A percentile compares a stretch with the other conserved stretches of the same genome.
Evolutionary conservation across 2,797 vertebrate genomes (phyloP).

Genomic region (Cyprinella venusta): DNA sequence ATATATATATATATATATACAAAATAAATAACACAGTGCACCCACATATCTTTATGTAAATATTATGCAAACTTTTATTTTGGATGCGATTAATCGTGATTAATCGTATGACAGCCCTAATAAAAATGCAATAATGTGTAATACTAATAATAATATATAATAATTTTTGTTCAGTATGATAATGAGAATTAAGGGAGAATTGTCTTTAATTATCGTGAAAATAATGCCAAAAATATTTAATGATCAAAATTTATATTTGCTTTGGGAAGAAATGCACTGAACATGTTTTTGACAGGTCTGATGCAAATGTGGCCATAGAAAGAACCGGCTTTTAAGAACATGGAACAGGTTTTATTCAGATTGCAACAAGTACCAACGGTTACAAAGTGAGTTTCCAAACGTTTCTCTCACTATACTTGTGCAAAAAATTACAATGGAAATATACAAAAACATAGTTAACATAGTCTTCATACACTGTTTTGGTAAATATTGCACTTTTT

Average conservation of each 20-base stretch:
- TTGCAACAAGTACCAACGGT: slow-evolving; percentile 27
- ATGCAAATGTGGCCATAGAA: not conserved
- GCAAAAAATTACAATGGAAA: not conserved
- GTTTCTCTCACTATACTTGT: slow-evolving; percentile 1
- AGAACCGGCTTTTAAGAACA: not conserved
- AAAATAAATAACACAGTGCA: no score
- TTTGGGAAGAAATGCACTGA: not conserved
- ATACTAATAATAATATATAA: not conserved
- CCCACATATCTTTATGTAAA: no score
- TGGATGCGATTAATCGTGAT: no score
- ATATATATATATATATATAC: no score
- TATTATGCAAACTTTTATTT: no score
- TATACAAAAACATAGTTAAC: not conserved
- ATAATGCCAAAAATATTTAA: not conserved
- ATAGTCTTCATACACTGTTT: not conserved
- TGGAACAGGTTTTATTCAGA: slow-evolving; percentile 17
- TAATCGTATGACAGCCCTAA: no score
- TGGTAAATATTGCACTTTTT: slow-evolving; percentile 54
- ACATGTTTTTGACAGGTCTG: not conserved
- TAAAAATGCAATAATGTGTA: not conserved
- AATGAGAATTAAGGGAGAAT: not conserved
- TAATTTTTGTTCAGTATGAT: not conserved
- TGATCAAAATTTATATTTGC: not conserved
- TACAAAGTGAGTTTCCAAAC: slow-evolving; percentile 21
- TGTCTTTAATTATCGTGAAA: not conserved